Conservation (phyloP, 2,888 invertebrate genomes). For the Drosophila bunnanda region DNA sequence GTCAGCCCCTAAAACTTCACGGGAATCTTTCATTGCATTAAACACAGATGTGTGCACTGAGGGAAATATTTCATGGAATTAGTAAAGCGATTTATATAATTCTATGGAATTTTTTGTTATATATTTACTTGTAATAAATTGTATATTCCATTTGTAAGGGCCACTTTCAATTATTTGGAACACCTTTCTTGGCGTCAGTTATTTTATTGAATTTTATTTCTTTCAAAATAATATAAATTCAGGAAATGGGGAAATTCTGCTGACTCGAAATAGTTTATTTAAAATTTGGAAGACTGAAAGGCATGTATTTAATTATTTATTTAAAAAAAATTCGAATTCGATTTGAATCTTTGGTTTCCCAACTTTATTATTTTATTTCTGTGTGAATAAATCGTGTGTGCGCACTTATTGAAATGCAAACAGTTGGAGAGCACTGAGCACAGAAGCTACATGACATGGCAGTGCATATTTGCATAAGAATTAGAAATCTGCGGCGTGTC, state of each 20-base stretch:
- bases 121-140: neutral
- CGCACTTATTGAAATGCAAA: constrained; percentile 56
- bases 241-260: neutral
- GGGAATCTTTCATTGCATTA: constrained; percentile 51
- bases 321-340: neutral
- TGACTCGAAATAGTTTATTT: neutral
- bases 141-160: neutral
- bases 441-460: constrained; percentile 40
- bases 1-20: constrained; percentile 59
- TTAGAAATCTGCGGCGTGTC: constrained; percentile 71
- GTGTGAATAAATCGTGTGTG: constrained; percentile 46
- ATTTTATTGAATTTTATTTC: neutral
- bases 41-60: constrained; percentile 13
- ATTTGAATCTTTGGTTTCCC: neutral
- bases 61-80: neutral
- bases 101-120: neutral
- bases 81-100: neutral
- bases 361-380: neutral
- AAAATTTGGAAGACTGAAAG: neutral
- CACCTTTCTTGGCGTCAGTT: neutral
- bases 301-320: neutral
- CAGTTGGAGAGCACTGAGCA: constrained; percentile 60
- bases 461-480: constrained; percentile 78
- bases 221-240: too few species aligned
- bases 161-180: neutral